phyloP scores from a whole-genome alignment of 2,888 invertebrate species.

The Nematopogon swammerdamellus region DNA sequence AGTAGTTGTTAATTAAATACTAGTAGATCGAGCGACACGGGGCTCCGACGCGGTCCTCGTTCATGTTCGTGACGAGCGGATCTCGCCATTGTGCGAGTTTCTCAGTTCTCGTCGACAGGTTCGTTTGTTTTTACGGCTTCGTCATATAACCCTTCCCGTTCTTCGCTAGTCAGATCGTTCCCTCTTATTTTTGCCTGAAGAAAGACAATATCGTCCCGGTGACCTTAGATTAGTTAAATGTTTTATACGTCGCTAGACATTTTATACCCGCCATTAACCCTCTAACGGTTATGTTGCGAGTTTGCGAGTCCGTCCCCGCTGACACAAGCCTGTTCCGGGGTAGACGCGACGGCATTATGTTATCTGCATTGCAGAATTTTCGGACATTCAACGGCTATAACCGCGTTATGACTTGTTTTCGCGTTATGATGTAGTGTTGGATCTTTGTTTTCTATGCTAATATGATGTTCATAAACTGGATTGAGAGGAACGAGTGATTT shows the following conservation, averaged over 20 bases:
- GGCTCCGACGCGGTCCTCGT: too few relatives aligned
- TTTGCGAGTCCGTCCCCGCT: conserved; percentile 7
- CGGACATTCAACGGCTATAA: not conserved
- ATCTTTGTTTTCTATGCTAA: too few relatives aligned
- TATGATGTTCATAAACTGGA: too few relatives aligned
- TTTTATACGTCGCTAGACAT: conserved; percentile 33
- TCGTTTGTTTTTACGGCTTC: not conserved
- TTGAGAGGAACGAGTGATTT: too few relatives aligned
- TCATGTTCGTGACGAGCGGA: too few relatives aligned
- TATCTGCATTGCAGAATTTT: not conserved
- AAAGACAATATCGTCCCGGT: conserved; percentile 21
- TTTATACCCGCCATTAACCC: conserved; percentile 37
- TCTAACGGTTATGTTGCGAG: conserved; percentile 37
- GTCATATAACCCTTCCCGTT: not conserved
- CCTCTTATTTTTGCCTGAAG: conserved; percentile 15
- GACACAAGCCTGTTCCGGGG: not conserved
- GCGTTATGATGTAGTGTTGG: too few relatives aligned
- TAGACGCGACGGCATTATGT: not conserved
- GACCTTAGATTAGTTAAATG: conserved; percentile 41
- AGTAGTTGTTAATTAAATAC: too few relatives aligned
- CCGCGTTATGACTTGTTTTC: too few relatives aligned
- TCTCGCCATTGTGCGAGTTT: too few relatives aligned
- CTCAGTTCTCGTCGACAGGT: not conserved
- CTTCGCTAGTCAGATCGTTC: not conserved
- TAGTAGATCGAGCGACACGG: too few relatives aligned